A percentile compares a stretch with the other conserved stretches of the same genome.
phyloP scores from a whole-genome alignment of 1,140 invertebrate species.

The Oedothorax gibbosus region DNA sequence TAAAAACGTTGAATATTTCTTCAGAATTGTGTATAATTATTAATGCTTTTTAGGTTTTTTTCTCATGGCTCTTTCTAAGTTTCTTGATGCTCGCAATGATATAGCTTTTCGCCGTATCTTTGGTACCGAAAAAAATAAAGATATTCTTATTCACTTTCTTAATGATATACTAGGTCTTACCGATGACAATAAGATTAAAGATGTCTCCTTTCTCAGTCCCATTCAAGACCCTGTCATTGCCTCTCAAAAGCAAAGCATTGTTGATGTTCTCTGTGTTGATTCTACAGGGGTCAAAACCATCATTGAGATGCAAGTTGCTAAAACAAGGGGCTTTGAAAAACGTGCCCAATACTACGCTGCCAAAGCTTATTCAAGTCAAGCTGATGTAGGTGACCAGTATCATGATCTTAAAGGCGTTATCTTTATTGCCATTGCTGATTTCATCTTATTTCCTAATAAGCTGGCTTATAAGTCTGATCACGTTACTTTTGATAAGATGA shows the following conservation, averaged over 20 bases:
- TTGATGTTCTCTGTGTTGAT: slow-evolving; percentile 41
- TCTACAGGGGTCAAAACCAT: not conserved
- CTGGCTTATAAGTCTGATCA: slow-evolving; percentile 37
- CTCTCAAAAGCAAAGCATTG: slow-evolving; percentile 48
- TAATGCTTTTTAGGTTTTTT: slow-evolving; percentile 17
- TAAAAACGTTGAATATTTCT: no score
- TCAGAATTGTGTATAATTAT: no score
- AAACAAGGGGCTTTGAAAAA: slow-evolving; percentile 41
- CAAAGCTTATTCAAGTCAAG: slow-evolving; percentile 48
- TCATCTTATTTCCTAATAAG: slow-evolving; percentile 46
- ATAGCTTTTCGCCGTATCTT: slow-evolving; percentile 33
- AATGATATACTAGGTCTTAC: slow-evolving; percentile 31
- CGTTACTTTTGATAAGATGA: not conserved
- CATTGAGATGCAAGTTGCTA: slow-evolving; percentile 35
- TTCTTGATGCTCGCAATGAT: slow-evolving; percentile 14
- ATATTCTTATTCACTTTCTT: no score
- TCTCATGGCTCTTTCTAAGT: slow-evolving; percentile 32
- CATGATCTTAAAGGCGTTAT: slow-evolving; percentile 46
- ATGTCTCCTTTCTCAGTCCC: slow-evolving; percentile 20
- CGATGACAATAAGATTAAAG: not conserved
- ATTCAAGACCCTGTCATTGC: no score
- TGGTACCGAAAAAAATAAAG: slow-evolving; percentile 20
- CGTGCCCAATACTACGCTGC: slow-evolving; percentile 46
- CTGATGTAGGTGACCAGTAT: slow-evolving; percentile 30
- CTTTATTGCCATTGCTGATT: slow-evolving; percentile 42